phyloP scores from a whole-genome alignment of 2,113 vertebrate species.

The Nycticorax nycticorax region DNA sequence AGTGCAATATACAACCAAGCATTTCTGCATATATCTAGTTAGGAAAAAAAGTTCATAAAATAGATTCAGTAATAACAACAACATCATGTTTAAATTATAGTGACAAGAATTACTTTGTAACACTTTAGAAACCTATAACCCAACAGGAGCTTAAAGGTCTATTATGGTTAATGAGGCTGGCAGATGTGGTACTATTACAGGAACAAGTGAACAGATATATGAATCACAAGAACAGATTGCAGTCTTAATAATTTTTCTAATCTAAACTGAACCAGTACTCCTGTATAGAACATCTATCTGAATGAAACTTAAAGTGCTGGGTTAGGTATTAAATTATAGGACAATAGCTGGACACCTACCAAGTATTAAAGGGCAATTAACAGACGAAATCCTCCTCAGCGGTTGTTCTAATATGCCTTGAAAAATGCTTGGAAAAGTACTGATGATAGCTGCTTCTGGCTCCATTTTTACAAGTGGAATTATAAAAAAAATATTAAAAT shows the following conservation, averaged over 20 bases:
- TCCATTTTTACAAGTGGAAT: neutral
- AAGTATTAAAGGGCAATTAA: neutral
- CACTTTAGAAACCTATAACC: conserved; percentile 60
- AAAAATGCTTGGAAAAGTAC: neutral
- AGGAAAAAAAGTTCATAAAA: conserved; percentile 25
- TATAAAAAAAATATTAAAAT: neutral
- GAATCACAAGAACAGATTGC: conserved; percentile 45
- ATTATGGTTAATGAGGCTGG: conserved; percentile 65
- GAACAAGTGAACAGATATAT: conserved; percentile 28
- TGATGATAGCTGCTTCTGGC: neutral
- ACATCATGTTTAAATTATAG: conserved; percentile 62
- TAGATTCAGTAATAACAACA: conserved; percentile 57
- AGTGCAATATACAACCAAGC: conserved; percentile 12
- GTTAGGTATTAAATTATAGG: neutral
- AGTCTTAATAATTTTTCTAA: conserved; percentile 47
- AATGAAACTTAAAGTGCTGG: neutral
- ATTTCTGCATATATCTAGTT: conserved; percentile 8
- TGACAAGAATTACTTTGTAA: conserved; percentile 64
- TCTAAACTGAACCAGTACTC: neutral
- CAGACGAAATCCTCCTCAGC: neutral
- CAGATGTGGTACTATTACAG: conserved; percentile 1
- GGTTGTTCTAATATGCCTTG: neutral
- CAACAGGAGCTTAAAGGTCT: conserved; percentile 63
- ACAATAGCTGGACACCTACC: neutral
- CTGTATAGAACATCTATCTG: neutral